Conservation (phyloP, 2,888 invertebrate species). For the Leptinotarsa rubiginosa region DNA sequence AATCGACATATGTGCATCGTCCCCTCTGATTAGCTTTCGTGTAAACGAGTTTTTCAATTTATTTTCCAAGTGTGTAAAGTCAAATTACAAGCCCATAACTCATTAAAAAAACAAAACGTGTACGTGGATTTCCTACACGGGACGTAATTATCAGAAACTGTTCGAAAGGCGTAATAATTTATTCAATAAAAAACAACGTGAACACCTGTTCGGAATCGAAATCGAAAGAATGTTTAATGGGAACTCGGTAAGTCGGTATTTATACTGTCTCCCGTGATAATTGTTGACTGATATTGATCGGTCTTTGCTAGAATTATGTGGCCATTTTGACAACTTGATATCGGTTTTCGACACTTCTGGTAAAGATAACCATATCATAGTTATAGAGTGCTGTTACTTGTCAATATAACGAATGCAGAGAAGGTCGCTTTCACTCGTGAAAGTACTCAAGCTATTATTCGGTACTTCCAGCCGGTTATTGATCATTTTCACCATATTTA, state of each 20-base stretch:
- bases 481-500: too few species aligned
- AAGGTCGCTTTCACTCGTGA: too few species aligned
- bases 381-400: too few species aligned
- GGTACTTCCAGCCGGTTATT: too few species aligned
- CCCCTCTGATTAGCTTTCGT: conserved; percentile 19
- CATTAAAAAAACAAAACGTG: conserved; percentile 39
- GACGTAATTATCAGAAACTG: conserved; percentile 43
- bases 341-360: neutral
- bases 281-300: neutral
- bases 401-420: too few species aligned
- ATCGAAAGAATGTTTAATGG: conserved; percentile 29
- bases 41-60: conserved; percentile 21
- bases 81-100: conserved; percentile 30
- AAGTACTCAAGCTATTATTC: too few species aligned
- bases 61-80: conserved; percentile 15
- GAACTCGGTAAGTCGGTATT: conserved; percentile 3
- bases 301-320: neutral
- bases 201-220: conserved; percentile 39
- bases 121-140: conserved; percentile 36
- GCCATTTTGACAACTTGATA: neutral
- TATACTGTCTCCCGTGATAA: neutral
- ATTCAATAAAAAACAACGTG: conserved; percentile 36
- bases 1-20: conserved; percentile 11
- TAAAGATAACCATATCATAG: too few species aligned
- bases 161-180: conserved; percentile 42